Evolutionary conservation across 2,113 vertebrate genomes (phyloP).

Genomic region (Athene noctua): DNA sequence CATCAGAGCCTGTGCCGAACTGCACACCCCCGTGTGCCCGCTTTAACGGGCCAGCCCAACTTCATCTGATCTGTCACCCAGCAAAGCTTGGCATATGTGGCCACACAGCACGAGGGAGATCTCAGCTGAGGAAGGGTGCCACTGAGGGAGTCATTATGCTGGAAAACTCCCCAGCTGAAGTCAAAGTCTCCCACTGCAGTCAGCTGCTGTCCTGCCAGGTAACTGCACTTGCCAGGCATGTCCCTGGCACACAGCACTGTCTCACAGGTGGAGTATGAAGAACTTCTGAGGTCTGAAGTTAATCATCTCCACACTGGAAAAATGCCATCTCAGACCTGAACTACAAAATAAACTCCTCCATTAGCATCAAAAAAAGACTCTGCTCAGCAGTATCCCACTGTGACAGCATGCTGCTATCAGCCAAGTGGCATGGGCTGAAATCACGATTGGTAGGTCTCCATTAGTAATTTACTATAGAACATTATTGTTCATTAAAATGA

Average conservation of each 20-base stretch:
- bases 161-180: background rate
- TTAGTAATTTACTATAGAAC: background rate
- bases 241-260: background rate
- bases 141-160: background rate
- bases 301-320: background rate
- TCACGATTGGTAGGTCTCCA: background rate
- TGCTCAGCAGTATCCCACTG: background rate
- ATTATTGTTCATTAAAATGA: background rate
- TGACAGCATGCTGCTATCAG: background rate
- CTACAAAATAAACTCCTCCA: background rate
- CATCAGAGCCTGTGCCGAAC: fast-evolving
- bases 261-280: background rate
- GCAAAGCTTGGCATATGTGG: background rate
- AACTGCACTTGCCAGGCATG: background rate
- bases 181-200: background rate
- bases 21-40: fast-evolving
- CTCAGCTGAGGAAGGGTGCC: background rate
- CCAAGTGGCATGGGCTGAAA: background rate
- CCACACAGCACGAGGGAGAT: background rate
- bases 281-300: background rate
- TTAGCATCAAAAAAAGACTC: background rate
- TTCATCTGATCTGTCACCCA: background rate
- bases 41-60: fast-evolving
- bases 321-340: background rate
- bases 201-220: background rate